Evolutionary conservation across 2,888 invertebrate species (phyloP), one percentile per base, ranked within the genome.

Genomic region (Bellardia pandia): DNA sequence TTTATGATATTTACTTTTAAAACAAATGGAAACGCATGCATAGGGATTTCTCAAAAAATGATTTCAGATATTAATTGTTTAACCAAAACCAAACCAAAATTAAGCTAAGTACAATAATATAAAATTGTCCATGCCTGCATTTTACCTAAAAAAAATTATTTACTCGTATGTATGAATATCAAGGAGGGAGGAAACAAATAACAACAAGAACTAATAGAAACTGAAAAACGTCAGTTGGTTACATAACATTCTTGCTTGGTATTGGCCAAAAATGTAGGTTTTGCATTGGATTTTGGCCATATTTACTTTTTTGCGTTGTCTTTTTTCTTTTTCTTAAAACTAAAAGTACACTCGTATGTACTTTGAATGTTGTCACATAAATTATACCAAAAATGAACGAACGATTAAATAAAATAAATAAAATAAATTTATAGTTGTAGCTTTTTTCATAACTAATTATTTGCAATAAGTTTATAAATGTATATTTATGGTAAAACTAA

Each of bases 401-500:
- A 60, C 5, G 7, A 13, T 7, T 37, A 37, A 37, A 33, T 60
- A 14, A 4, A 42, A 9, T 42, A 33, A n/a, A 14, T 58, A 0
- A 51, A 40, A 23, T 23, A 23, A 23, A 23, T 23, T 23, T 23
- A 23, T 7, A 23, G n/a, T 42, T 58, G 23, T 42, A 53, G 53
- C 4, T 4, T 71, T 58, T 58, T 11, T 51, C 16, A 71, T 53
- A 53, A 71, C 37, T 71, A 71, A 71, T 71, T 37, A 53, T 71
- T 51, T 71, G 37, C 37, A 16, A 14, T 37, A 33, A 14, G 66
- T 45, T 48, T 37, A 62, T 62, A 11, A n/a, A 11, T n/a, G 62
- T 40, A 7, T 40, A 7, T 40, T 33, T 40, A 40, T 40, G 40
- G 45, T 11, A 13, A 45, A 45, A 45, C 13, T 13, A 3, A 56